Base-by-base conservation (phyloP, 2,113 vertebrate species). In the Solea solea region DNA sequence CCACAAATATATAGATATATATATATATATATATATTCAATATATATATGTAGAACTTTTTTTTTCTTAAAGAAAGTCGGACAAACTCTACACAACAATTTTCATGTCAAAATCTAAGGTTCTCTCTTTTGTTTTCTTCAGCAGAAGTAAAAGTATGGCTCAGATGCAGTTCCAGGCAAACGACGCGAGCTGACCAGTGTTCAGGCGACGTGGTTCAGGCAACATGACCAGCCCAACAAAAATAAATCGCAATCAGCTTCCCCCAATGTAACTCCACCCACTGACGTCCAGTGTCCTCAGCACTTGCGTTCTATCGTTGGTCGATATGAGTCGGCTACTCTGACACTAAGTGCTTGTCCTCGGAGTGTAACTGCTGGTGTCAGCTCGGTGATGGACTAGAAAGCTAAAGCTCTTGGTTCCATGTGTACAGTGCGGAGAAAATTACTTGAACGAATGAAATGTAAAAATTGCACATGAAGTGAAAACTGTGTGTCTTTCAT, bases 121-220 rank as follows among this genome's bases (percentile, higher is more conserved):
- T 75, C 3, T 74, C 28, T 65, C 21, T 84, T 76, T 83, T 66
- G 76, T 87, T 82, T 84, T 86, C 61, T 83, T 90, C 81, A 70
- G 67, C 78, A 86, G 74, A 87, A 88, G 75, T 84, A 92, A 90
- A 21, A 73, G 80, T 89, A 93, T 93, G 93, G 92, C 93, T 94
- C 93, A 93, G 91, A 91, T 87, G 89, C 92, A 94, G 91, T 88
- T 90, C 84, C 80, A 90, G 91, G 90, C 76, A 87, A 84, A 82
- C 65, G 49, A 86, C 68, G 49, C 79, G 86, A 84, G 86, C 85
- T 80, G 78, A 90, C 51, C 75, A 71, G 51, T 12, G 28, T 48
- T 42, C 14, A 51, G 65, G 61, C 53, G 14, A 15, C 21, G 57
- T 73, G 84, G 76, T 72, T 72, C 75, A 81, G 76, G 42, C 51